phyloP scores from a whole-genome alignment of 2,797 vertebrate genomes.

The Sebastes umbrosus region DNA sequence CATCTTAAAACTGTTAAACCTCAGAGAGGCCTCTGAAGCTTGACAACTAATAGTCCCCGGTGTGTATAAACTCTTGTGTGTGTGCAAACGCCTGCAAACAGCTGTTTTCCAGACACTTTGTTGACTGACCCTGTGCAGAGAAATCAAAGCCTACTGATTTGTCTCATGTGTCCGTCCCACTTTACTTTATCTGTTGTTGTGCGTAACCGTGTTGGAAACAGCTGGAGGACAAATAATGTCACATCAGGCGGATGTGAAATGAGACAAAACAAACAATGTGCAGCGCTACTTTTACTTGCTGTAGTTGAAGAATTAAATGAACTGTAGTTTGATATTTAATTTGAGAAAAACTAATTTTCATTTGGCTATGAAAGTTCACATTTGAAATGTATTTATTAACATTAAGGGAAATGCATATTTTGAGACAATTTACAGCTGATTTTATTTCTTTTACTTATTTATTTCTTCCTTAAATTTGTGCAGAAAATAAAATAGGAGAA shows the following conservation, averaged over 20 bases:
- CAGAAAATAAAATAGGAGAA: background rate
- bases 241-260: background rate
- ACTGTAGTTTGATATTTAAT: background rate
- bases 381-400: background rate
- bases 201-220: background rate
- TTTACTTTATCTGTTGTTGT: background rate
- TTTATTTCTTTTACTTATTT: too few relatives aligned
- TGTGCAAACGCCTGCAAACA: background rate
- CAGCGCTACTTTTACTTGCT: background rate
- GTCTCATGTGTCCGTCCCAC: background rate
- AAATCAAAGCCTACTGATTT: background rate
- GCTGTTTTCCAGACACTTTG: background rate
- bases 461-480: background rate
- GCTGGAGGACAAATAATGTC: background rate
- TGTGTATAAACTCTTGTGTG: background rate
- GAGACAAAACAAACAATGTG: accelerated
- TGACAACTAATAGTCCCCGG: background rate
- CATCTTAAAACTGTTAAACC: background rate
- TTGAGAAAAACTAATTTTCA: accelerated
- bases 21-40: background rate
- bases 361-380: background rate
- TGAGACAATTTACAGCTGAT: background rate
- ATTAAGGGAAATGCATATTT: background rate
- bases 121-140: background rate
- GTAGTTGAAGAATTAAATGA: background rate